These are phyloP conservation scores for Cotesia chilonis DNA, from an alignment of 1,140 invertebrate species.

Conservation along the genomic window DNA sequence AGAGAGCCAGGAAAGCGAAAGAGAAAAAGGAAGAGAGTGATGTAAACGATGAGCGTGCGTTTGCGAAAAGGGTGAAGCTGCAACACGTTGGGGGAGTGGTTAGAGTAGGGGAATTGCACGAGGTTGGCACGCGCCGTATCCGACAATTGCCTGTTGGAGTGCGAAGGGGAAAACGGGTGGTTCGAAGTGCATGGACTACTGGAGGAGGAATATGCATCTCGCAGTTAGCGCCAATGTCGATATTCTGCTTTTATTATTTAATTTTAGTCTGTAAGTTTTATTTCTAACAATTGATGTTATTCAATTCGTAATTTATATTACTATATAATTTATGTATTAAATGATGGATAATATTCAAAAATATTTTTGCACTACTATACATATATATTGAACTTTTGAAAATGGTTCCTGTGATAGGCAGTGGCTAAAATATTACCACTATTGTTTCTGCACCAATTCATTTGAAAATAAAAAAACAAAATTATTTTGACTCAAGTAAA, in stretches of 20 bases:
- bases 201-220: conserved; percentile 36
- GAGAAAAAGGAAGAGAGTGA: not conserved
- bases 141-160: conserved; percentile 46
- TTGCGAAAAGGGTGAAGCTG: conserved; percentile 42
- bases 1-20: conserved; percentile 10
- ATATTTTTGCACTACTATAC: too few species aligned
- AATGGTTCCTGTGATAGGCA: too few species aligned
- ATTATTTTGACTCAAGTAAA: too few species aligned
- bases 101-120: conserved; percentile 53
- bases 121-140: conserved; percentile 61
- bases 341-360: too few species aligned
- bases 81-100: conserved; percentile 40
- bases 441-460: too few species aligned
- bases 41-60: conserved; percentile 14
- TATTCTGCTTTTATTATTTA: not conserved
- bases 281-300: too few species aligned
- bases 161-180: conserved; percentile 28
- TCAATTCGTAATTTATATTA: too few species aligned
- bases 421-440: too few species aligned
- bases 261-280: not conserved
- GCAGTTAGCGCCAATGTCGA: conserved; percentile 22
- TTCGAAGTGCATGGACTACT: conserved; percentile 29
- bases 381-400: too few species aligned
- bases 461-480: too few species aligned
- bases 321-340: too few species aligned